Evolutionary conservation across 2,797 vertebrate genomes (phyloP), one percentile per base, ranked within the genome.

Genomic region (Austrolebias charrua): DNA sequence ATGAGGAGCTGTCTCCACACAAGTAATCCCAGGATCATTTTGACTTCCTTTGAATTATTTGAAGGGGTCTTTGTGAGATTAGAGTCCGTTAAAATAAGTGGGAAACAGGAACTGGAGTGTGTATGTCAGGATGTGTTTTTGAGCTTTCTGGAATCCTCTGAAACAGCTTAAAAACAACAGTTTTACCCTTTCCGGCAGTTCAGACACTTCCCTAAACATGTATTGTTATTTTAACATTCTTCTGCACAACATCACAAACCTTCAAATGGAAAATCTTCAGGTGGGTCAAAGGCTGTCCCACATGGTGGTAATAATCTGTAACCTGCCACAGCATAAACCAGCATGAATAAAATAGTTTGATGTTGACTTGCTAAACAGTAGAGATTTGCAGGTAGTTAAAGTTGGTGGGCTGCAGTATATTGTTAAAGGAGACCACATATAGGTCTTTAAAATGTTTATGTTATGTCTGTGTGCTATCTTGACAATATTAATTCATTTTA

Each of bases 41-140:
- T 24, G 52, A 60, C 73, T 83, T 83, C 80, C 82, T 81, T 66
- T 66, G 71, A 64, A 46, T 64, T 72, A 65, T 66, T 71, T 72
- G 50, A 76, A 72, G 47, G 48, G 60, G 69, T 77, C 57, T 55
- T 69, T 65, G 53, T 16, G 45, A 54, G 71, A 79, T 84, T 62
- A 63, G 33, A 60, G 52, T 38, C 13, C 49, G 35, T 56, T 42
- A 42, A 53, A 68, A 67, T 78, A 77, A 75, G 54, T 4, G 54
- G 60, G 42, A 57, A 69, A 59, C 58, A 80, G 69, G 66, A 84
- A 73, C 60, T 45, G 6, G 56, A 61, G 53, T 53, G 50, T 49
- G 18, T 52, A 49, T 64, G 51, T 54, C 50, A 62, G 72, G 57
- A 73, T 57, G 63, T 51, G 60, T 75, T 71, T 63, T 24, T 63